phyloP scores from a whole-genome alignment of 1,140 invertebrate genomes.

The Anastatus disparis region DNA sequence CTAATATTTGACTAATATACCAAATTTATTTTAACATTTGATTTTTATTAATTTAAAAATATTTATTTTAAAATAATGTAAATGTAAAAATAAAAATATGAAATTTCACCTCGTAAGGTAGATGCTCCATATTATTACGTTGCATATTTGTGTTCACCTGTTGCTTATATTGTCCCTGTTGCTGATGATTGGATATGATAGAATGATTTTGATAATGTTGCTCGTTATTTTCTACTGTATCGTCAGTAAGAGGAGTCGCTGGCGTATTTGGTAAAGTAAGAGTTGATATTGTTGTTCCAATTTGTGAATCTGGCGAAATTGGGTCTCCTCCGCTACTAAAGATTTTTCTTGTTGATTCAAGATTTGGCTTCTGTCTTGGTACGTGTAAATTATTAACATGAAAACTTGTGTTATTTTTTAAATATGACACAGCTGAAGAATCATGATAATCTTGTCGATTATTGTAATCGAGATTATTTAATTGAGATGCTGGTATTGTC shows the following conservation, averaged over 20 bases:
- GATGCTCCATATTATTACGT: neutral
- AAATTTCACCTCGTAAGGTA: constrained; percentile 40
- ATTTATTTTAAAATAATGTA: neutral
- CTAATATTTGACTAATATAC: too few relatives aligned
- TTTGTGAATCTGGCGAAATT: constrained; percentile 5
- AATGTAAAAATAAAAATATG: neutral
- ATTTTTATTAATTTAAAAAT: neutral
- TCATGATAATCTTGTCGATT: neutral
- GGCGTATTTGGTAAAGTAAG: constrained; percentile 35
- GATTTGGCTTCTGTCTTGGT: constrained; percentile 33
- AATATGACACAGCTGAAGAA: neutral
- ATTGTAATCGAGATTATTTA: neutral
- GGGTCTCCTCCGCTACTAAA: constrained; percentile 5
- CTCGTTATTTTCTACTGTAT: too few relatives aligned
- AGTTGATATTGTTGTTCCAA: constrained; percentile 40
- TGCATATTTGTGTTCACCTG: neutral
- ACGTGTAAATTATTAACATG: neutral
- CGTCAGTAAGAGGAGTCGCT: neutral
- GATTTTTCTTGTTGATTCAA: constrained; percentile 48
- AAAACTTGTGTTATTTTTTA: constrained; percentile 19
- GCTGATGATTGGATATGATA: too few relatives aligned
- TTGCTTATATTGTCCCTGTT: neutral
- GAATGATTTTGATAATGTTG: too few relatives aligned
- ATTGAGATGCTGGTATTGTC: neutral
- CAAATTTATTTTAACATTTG: too few relatives aligned